Conservation (phyloP, 2,888 invertebrate species). For the Hirtodrosophila confusa region DNA sequence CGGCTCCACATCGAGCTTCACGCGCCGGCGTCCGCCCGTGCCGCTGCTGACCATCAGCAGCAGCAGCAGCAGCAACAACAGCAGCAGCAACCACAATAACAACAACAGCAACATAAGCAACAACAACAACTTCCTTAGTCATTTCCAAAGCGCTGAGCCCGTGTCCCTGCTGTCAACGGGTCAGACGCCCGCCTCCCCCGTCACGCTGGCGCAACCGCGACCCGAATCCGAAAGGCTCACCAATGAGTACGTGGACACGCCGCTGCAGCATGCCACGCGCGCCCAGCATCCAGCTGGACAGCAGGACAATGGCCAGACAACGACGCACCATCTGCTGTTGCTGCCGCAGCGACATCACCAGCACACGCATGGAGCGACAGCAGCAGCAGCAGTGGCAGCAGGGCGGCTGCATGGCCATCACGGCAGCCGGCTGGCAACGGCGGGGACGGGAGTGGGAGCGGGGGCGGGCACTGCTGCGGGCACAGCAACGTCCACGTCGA, state of each 20-base stretch:
- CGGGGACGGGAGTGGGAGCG: conserved; percentile 48
- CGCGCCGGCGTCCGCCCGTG: conserved; percentile 81
- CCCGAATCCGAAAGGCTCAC: conserved; percentile 93
- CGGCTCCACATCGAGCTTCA: conserved; percentile 82
- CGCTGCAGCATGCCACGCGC: conserved; percentile 85
- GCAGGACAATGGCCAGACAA: conserved; percentile 85
- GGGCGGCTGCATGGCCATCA: conserved; percentile 62
- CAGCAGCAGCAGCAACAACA: conserved; percentile 57
- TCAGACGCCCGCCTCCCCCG: conserved; percentile 82
- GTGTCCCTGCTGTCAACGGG: conserved; percentile 69
- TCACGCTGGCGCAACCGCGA: conserved; percentile 89
- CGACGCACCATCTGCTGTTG: conserved; percentile 85
- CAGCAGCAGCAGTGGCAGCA: conserved; percentile 85
- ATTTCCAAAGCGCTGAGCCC: conserved; percentile 83
- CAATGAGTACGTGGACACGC: conserved; percentile 97
- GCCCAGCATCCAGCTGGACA: conserved; percentile 83
- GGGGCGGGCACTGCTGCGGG: conserved; percentile 45
- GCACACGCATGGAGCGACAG: conserved; percentile 81
- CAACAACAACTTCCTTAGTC: conserved; percentile 81
- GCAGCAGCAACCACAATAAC: conserved; percentile 18
- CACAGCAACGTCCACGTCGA: conserved; percentile 42
- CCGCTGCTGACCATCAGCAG: conserved; percentile 57
- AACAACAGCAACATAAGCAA: conserved; percentile 19
- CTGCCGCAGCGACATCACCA: conserved; percentile 86
- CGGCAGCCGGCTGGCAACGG: conserved; percentile 56